These are phyloP conservation scores for Callorhinus ursinus DNA, from an alignment of 2,113 vertebrate genomes.

Conservation along the genomic window DNA sequence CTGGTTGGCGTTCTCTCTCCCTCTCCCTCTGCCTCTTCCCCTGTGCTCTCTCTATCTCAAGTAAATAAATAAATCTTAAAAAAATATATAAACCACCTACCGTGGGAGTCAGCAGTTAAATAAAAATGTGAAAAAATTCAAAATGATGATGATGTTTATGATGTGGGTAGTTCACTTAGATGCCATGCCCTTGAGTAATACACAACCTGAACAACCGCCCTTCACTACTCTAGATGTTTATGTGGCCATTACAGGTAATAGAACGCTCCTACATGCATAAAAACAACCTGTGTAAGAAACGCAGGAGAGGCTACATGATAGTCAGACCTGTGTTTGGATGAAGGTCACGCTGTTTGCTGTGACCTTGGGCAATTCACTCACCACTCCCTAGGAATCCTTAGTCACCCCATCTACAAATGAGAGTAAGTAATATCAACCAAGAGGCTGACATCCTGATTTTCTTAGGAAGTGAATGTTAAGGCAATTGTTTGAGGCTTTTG, in stretches of 20 bases:
- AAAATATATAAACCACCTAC: neutral
- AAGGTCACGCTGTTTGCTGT: neutral
- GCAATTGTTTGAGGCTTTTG: neutral
- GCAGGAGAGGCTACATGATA: too few species aligned
- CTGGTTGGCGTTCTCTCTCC: neutral
- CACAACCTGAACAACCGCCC: neutral
- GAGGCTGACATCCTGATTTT: neutral
- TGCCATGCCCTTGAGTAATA: neutral
- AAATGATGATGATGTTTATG: neutral
- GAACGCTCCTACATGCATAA: neutral
- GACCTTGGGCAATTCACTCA: neutral
- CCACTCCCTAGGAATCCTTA: neutral
- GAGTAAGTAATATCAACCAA: neutral
- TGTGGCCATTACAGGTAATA: neutral
- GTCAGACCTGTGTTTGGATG: neutral
- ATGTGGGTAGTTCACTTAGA: neutral
- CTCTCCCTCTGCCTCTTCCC: neutral
- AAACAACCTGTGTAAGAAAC: neutral
- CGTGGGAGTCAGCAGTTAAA: neutral
- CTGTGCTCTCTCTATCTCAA: neutral
- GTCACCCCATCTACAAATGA: neutral
- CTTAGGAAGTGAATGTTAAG: neutral
- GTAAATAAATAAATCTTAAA: neutral
- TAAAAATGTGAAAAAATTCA: neutral
- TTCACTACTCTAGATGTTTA: neutral